Percentiles rank a stretch among this genome's conserved stretches.
phyloP scores from a whole-genome alignment of 2,888 invertebrate species.

The Pseudolycoriella hygida region DNA sequence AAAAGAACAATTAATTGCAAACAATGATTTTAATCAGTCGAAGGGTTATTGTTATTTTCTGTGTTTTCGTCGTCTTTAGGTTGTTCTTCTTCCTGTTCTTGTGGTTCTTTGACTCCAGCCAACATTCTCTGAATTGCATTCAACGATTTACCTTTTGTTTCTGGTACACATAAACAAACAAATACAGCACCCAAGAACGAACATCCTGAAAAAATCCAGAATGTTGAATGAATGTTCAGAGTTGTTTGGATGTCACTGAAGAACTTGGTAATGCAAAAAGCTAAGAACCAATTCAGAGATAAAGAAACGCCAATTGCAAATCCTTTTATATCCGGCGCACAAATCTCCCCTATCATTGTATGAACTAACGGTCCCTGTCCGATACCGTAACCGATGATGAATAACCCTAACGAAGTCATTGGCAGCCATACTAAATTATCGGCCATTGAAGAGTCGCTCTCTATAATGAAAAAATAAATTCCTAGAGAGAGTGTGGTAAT shows the following conservation, averaged over 20 bases:
- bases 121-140: constrained; percentile 23
- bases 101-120: constrained; percentile 6
- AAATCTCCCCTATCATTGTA: constrained; percentile 55
- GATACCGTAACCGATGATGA: constrained; percentile 62
- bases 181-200: constrained; percentile 47
- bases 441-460: no score
- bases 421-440: constrained; percentile 49
- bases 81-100: no score
- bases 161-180: constrained; percentile 41
- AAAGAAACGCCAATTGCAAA: constrained; percentile 61
- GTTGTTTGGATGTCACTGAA: constrained; percentile 37
- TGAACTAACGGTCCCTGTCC: constrained; percentile 74
- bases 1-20: no score
- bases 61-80: no score
- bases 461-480: constrained; percentile 38
- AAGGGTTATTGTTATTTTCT: no score
- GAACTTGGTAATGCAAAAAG: constrained; percentile 62
- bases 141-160: constrained; percentile 33
- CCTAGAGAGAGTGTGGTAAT: constrained; percentile 52
- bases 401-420: constrained; percentile 50
- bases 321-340: constrained; percentile 61
- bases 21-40: no score
- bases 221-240: constrained; percentile 44
- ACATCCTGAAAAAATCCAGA: constrained; percentile 55
- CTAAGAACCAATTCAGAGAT: constrained; percentile 64